Conservation (phyloP, 2,113 vertebrate species). For the Pycnonotus jocosus region DNA sequence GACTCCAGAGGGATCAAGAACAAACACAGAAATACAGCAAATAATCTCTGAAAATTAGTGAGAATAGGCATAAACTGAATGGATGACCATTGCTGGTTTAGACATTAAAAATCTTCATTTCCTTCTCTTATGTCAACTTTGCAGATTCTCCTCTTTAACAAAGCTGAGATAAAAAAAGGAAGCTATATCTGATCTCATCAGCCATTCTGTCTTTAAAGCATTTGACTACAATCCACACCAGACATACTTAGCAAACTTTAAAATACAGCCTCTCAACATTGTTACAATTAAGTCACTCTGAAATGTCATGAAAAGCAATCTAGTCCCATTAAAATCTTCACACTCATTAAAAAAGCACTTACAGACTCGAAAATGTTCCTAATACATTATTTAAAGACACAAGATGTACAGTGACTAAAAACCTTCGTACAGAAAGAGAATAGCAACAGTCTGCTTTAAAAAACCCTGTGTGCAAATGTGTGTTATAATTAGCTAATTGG, state of each 20-base stretch:
- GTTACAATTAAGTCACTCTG: slow-evolving; percentile 85
- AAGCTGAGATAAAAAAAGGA: slow-evolving; percentile 19
- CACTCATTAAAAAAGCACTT: slow-evolving; percentile 87
- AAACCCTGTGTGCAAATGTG: slow-evolving; percentile 59
- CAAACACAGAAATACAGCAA: not conserved
- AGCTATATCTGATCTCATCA: slow-evolving; percentile 62
- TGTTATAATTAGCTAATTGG: slow-evolving; percentile 71
- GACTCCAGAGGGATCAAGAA: not conserved
- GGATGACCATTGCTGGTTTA: not conserved
- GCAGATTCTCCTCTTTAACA: slow-evolving; percentile 3
- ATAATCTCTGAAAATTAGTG: not conserved
- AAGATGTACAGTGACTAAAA: slow-evolving; percentile 81
- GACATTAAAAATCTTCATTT: not conserved
- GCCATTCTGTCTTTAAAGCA: slow-evolving; percentile 68
- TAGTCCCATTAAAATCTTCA: slow-evolving; percentile 86
- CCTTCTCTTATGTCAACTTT: not conserved
- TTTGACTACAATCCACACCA: slow-evolving; percentile 66
- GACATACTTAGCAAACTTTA: slow-evolving; percentile 81
- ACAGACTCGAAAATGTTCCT: slow-evolving; percentile 81
- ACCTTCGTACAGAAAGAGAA: slow-evolving; percentile 70
- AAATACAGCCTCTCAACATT: slow-evolving; percentile 80
- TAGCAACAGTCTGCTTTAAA: slow-evolving; percentile 64
- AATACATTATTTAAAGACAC: slow-evolving; percentile 88
- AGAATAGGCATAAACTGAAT: not conserved
- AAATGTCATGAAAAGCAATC: slow-evolving; percentile 87